Conservation (phyloP, 2,888 invertebrate species). For the Dryobota labecula region DNA sequence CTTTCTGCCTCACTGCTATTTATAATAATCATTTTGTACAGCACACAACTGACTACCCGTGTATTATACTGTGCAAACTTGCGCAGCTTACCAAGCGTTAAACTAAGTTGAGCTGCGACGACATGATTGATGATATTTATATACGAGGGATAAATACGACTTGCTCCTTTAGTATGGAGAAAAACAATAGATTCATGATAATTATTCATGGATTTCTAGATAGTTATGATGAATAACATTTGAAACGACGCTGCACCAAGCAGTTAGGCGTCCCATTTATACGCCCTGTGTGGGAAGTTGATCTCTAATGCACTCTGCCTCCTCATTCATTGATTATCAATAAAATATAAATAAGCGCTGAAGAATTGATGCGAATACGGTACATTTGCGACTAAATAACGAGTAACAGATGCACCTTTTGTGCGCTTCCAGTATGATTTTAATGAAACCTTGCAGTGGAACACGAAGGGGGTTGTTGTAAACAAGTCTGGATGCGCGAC, state of each 20-base stretch:
- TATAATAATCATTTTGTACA: slow-evolving; percentile 63
- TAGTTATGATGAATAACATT: slow-evolving; percentile 5
- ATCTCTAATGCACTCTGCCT: background rate
- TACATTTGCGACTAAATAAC: slow-evolving; percentile 9
- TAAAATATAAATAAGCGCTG: slow-evolving; percentile 6
- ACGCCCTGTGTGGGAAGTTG: background rate
- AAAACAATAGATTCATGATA: slow-evolving; percentile 22
- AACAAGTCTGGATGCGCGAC: slow-evolving; percentile 73
- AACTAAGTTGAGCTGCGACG: slow-evolving; percentile 10
- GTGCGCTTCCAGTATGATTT: slow-evolving; percentile 24
- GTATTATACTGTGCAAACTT: slow-evolving; percentile 28
- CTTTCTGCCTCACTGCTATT: slow-evolving; percentile 83
- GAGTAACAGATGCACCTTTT: slow-evolving; percentile 25
- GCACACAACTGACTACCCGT: slow-evolving; percentile 31
- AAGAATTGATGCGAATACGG: slow-evolving; percentile 11
- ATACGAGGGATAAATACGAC: slow-evolving; percentile 6
- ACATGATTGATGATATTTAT: slow-evolving; percentile 37
- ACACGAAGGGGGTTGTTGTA: slow-evolving; percentile 65
- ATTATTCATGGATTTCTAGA: slow-evolving; percentile 6
- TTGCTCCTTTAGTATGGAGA: background rate
- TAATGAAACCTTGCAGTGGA: slow-evolving; percentile 46
- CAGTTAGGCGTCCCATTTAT: background rate
- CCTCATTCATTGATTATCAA: background rate
- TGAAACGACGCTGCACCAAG: background rate
- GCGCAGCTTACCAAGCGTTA: slow-evolving; percentile 7